phyloP scores from a whole-genome alignment of 2,888 invertebrate genomes.

The Helobdella robusta region DNA sequence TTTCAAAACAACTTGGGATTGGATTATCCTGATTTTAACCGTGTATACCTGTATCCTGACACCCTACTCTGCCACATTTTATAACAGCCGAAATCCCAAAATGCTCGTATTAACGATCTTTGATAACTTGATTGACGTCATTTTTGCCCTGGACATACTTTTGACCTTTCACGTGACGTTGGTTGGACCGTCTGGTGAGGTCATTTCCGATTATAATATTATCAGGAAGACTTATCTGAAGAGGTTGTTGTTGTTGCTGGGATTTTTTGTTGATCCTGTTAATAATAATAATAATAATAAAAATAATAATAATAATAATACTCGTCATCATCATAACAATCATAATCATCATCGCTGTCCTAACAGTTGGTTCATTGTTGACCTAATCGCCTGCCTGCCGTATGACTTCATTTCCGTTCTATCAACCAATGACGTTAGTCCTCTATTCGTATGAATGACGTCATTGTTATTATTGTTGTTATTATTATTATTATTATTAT shows the following conservation, averaged over 20 bases:
- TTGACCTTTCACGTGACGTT: constrained; percentile 99
- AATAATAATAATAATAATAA: too few relatives aligned
- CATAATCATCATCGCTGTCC: too few relatives aligned
- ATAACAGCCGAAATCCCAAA: constrained; percentile 77
- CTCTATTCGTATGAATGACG: too few relatives aligned
- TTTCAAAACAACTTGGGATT: constrained; percentile 96
- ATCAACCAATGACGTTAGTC: constrained; percentile 49
- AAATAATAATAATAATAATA: too few relatives aligned
- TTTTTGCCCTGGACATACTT: constrained; percentile 99
- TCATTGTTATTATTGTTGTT: too few relatives aligned
- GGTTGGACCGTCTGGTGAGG: constrained; percentile 72
- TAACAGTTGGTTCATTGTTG: constrained; percentile 99
- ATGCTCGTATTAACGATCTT: constrained; percentile 50
- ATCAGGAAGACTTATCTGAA: constrained; percentile 76
- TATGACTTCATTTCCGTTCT: constrained; percentile 99
- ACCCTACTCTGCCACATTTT: constrained; percentile 96
- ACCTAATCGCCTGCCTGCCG: constrained; percentile 93
- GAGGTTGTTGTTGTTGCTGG: too few relatives aligned
- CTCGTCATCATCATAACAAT: too few relatives aligned
- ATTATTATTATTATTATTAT: too few relatives aligned
- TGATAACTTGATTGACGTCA: constrained; percentile 90
- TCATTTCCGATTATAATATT: constrained; percentile 88
- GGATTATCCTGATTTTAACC: constrained; percentile 98
- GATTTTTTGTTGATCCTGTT: too few relatives aligned
- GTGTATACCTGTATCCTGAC: constrained; percentile 98